Conservation (phyloP, 35 echinoderm and acorn worm genomes). For the Anneissia japonica region DNA sequence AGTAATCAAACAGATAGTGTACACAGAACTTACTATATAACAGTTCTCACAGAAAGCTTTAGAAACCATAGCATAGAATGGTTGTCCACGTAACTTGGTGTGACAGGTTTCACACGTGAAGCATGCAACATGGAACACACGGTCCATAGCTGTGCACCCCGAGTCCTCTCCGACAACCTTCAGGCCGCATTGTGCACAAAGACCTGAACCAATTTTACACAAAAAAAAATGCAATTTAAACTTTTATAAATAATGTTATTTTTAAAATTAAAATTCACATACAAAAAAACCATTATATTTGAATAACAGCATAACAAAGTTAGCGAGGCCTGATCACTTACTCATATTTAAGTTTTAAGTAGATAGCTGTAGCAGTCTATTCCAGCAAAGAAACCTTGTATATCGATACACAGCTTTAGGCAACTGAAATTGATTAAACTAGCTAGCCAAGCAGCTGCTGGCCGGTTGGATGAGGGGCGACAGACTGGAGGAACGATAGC, state of each 20-base stretch:
- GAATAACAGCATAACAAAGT: no score
- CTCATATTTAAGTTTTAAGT: neutral
- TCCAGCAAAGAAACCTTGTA: neutral
- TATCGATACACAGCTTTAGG: neutral
- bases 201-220: conserved; percentile 44
- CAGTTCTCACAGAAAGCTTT: conserved; percentile 94
- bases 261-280: neutral
- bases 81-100: conserved; percentile 73
- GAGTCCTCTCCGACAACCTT: conserved; percentile 88
- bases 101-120: conserved; percentile 87
- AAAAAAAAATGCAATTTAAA: no score
- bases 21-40: conserved; percentile 47
- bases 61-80: conserved; percentile 90
- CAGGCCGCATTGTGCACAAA: conserved; percentile 66
- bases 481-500: neutral
- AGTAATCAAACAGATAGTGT: no score
- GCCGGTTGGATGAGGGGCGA: neutral
- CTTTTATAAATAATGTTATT: neutral
- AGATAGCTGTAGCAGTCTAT: neutral
- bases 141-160: conserved; percentile 95
- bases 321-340: no score
- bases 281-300: no score
- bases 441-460: neutral
- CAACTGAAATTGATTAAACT: neutral
- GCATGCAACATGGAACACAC: conserved; percentile 89